Conservation (phyloP, 2,113 vertebrate species). For the Mixornis gularis region DNA sequence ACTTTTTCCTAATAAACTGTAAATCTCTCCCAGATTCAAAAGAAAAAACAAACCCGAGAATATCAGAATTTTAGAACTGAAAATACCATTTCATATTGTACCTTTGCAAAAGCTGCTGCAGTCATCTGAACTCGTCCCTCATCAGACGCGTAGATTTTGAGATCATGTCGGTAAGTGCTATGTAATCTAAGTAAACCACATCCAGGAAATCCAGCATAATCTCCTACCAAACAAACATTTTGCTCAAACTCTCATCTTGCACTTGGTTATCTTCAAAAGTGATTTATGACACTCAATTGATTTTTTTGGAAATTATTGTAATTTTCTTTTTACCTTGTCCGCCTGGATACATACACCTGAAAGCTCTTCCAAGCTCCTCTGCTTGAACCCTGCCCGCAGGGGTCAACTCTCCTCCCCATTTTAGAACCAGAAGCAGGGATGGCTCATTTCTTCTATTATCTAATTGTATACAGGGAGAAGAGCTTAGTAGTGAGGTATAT, state of each 20-base stretch:
- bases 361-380: conserved; percentile 87
- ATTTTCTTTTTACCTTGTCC: conserved; percentile 81
- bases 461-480: conserved; percentile 35
- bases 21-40: background rate
- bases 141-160: conserved; percentile 90
- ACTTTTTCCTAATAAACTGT: background rate
- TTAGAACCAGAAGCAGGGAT: conserved; percentile 84
- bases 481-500: background rate
- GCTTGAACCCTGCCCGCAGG: conserved; percentile 89
- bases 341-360: conserved; percentile 90
- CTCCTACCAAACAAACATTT: conserved; percentile 75
- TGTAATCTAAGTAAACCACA: conserved; percentile 87
- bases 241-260: conserved; percentile 25
- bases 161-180: conserved; percentile 87
- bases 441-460: conserved; percentile 83
- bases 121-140: conserved; percentile 91
- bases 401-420: conserved; percentile 90
- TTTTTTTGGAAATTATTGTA: background rate
- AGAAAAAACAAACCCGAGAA: background rate
- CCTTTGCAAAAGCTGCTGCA: conserved; percentile 89
- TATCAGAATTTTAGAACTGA: background rate
- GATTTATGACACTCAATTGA: background rate
- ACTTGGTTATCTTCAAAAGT: background rate
- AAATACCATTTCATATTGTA: conserved; percentile 19
- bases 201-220: conserved; percentile 89